Evolutionary conservation across 2,797 vertebrate species (phyloP).

Genomic region (Astyanax mexicanus): DNA sequence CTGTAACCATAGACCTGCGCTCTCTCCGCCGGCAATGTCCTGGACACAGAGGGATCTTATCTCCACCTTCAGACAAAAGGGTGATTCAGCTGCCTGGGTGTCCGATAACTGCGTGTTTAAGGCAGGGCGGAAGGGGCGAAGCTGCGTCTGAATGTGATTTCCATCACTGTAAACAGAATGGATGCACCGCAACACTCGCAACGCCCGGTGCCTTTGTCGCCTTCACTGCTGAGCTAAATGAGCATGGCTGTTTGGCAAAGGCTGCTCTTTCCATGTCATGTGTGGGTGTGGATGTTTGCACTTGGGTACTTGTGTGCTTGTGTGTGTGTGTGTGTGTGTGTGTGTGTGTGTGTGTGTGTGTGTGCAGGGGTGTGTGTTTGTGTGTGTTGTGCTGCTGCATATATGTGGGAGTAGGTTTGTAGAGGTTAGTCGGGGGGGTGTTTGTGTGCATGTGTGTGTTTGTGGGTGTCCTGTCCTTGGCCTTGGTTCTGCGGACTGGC

Average conservation of each 20-base stretch:
- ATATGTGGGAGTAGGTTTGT: slow-evolving; percentile 33
- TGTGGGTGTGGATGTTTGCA: slow-evolving; percentile 50
- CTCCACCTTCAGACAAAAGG: slow-evolving; percentile 63
- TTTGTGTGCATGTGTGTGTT: slow-evolving; percentile 40
- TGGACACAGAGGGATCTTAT: slow-evolving; percentile 60
- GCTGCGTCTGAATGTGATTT: slow-evolving; percentile 35
- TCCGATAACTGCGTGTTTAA: slow-evolving; percentile 52
- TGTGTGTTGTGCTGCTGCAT: slow-evolving; percentile 28
- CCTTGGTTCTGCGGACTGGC: slow-evolving; percentile 46
- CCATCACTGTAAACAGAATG: slow-evolving; percentile 28
- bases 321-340: slow-evolving; percentile 41
- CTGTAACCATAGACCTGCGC: slow-evolving; percentile 52
- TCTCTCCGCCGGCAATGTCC: slow-evolving; percentile 52
- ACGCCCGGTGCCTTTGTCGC: slow-evolving; percentile 20
- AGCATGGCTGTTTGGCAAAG: slow-evolving; percentile 51
- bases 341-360: background rate
- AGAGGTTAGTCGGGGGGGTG: slow-evolving; percentile 24
- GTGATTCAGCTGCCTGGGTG: slow-evolving; percentile 60
- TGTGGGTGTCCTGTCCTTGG: slow-evolving; percentile 51
- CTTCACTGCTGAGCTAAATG: slow-evolving; percentile 17
- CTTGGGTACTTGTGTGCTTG: slow-evolving; percentile 13
- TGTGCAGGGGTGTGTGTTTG: slow-evolving; percentile 22
- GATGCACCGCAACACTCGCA: background rate
- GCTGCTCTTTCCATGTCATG: slow-evolving; percentile 41
- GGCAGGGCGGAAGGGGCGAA: slow-evolving; percentile 33